Percentiles rank a stretch among this genome's conserved stretches.
phyloP scores from a whole-genome alignment of 1,140 invertebrate species.

The Pseudomyrmex cubaensis region DNA sequence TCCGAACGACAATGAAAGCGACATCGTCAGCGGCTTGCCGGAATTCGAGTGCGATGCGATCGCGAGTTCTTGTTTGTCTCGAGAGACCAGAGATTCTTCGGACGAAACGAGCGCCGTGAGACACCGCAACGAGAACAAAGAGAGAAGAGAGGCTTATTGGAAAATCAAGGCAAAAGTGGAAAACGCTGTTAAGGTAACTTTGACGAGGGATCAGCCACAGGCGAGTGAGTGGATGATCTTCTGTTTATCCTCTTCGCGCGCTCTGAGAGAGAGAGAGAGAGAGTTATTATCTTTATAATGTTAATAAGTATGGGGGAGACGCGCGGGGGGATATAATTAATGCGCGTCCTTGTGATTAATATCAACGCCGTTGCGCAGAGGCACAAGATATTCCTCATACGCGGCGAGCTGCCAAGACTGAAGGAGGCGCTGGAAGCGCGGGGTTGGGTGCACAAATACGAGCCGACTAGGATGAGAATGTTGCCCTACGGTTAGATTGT shows the following conservation, averaged over 20 bases:
- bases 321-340: background rate
- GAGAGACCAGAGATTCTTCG: constrained; percentile 3
- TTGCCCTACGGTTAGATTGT: constrained; percentile 80
- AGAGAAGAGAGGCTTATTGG: constrained; percentile 31
- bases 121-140: background rate
- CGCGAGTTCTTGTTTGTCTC: constrained; percentile 52
- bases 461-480: constrained; percentile 78
- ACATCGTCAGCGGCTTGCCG: constrained; percentile 56
- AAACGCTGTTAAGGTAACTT: constrained; percentile 48
- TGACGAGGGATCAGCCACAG: background rate
- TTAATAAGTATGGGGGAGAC: no score
- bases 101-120: background rate
- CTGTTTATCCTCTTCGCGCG: background rate
- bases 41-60: constrained; percentile 67
- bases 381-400: constrained; percentile 81
- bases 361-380: constrained; percentile 50
- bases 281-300: no score
- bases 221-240: background rate
- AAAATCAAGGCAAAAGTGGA: constrained; percentile 52
- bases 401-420: constrained; percentile 81
- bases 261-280: background rate
- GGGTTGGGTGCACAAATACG: constrained; percentile 82
- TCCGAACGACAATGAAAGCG: constrained; percentile 41
- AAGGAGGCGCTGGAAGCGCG: constrained; percentile 76
- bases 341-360: background rate